Percentiles rank a stretch among this genome's conserved stretches.
Evolutionary conservation across 1,140 invertebrate species (phyloP).

Genomic region (Marisa cornuarietis): DNA sequence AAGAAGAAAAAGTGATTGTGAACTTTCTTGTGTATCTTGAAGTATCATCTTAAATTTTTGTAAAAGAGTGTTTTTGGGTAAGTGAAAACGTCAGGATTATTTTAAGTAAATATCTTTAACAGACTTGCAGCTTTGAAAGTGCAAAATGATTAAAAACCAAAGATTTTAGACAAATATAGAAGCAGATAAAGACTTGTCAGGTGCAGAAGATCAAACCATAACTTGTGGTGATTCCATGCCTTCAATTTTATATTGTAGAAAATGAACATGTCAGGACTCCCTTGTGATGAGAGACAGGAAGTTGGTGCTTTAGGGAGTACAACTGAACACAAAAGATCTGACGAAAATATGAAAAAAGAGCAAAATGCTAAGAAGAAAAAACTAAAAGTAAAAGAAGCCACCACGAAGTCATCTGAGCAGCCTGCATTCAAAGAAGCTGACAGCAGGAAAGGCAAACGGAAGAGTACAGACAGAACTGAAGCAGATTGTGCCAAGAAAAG

Average conservation of each 20-base stretch:
- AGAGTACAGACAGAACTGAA: constrained; percentile 30
- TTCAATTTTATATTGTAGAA: too few relatives aligned
- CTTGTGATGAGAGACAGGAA: neutral
- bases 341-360: constrained; percentile 21
- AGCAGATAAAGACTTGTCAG: neutral
- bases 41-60: too few relatives aligned
- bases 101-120: too few relatives aligned
- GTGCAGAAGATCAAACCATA: neutral
- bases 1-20: too few relatives aligned
- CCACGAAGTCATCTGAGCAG: neutral
- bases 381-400: neutral
- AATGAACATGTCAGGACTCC: neutral
- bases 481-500: constrained; percentile 25
- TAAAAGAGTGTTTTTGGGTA: too few relatives aligned
- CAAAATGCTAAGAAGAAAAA: neutral
- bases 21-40: too few relatives aligned
- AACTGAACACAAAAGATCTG: constrained; percentile 4
- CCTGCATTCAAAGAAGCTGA: neutral
- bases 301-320: neutral
- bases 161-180: neutral
- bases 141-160: too few relatives aligned
- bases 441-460: constrained; percentile 11
- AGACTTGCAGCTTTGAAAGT: too few relatives aligned
- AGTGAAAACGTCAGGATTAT: too few relatives aligned
- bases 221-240: neutral